phyloP scores from a whole-genome alignment of 1,140 invertebrate genomes.

The Drosophila willistoni region DNA sequence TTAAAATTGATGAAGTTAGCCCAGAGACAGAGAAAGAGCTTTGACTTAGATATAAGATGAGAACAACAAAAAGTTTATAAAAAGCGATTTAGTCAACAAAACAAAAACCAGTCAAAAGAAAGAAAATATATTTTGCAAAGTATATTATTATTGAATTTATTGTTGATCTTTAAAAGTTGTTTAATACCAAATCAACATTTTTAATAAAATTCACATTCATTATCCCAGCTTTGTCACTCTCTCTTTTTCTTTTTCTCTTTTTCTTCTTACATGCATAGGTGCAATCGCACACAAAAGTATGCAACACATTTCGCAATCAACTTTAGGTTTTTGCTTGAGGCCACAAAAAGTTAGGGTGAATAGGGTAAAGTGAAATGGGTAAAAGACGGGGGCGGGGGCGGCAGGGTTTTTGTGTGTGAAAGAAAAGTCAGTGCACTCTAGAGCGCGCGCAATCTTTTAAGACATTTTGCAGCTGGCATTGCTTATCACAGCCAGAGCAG shows the following conservation, averaged over 20 bases:
- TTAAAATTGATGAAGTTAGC: constrained; percentile 67
- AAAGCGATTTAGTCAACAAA: not conserved
- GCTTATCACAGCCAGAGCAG: constrained; percentile 70
- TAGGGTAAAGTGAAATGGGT: not conserved
- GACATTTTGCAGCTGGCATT: constrained; percentile 75
- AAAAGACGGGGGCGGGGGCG: constrained; percentile 2
- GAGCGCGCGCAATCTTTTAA: constrained; percentile 66
- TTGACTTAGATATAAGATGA: not conserved
- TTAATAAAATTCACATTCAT: constrained; percentile 10
- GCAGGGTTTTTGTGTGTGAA: not conserved
- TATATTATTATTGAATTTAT: not conserved
- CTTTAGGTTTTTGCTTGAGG: constrained; percentile 35
- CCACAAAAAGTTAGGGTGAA: constrained; percentile 5
- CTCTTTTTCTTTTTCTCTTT: not conserved
- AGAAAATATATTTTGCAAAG: not conserved
- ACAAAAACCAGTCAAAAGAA: not conserved
- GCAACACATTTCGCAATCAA: constrained; percentile 56
- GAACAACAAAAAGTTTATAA: constrained; percentile 7
- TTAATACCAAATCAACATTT: not conserved
- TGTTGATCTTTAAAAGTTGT: not conserved
- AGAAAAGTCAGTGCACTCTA: constrained; percentile 68
- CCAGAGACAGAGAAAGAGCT: not conserved
- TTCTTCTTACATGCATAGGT: constrained; percentile 13
- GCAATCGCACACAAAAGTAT: constrained; percentile 51
- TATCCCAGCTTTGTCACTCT: not conserved